A percentile compares a stretch with the other conserved stretches of the same genome.
These are phyloP conservation scores for Conus canariensis DNA, from an alignment of 2,888 invertebrate genomes.

Conservation along the genomic window DNA sequence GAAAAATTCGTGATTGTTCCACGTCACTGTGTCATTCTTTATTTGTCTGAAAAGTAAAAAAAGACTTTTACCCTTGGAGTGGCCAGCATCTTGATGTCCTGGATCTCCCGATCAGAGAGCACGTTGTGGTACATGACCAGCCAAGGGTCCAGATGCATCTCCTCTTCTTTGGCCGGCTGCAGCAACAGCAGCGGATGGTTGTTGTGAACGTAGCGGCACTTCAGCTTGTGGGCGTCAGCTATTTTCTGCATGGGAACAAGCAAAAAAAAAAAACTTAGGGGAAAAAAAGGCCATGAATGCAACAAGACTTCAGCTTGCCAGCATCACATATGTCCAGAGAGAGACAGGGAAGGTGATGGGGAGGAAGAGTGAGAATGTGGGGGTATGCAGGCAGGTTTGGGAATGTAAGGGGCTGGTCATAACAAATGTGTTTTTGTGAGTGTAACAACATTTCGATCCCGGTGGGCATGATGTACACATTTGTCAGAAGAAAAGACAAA, in stretches of 20 bases:
- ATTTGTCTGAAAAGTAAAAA: too few species aligned
- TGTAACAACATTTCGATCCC: too few species aligned
- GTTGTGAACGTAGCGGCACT: constrained; percentile 71
- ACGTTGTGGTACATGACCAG: constrained; percentile 93
- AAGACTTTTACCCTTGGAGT: constrained; percentile 86
- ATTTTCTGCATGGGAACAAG: constrained; percentile 62
- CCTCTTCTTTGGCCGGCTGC: constrained; percentile 86
- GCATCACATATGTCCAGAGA: too few species aligned
- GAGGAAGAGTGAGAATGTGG: too few species aligned
- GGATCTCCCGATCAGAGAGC: constrained; percentile 92
- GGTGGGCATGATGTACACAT: too few species aligned
- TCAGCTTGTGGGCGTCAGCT: constrained; percentile 66
- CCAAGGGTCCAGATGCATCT: constrained; percentile 87
- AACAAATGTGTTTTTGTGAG: too few species aligned
- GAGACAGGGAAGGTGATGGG: too few species aligned
- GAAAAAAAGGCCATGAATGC: not conserved
- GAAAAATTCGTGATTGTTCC: too few species aligned
- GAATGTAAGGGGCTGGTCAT: too few species aligned
- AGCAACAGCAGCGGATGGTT: constrained; percentile 69
- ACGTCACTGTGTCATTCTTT: too few species aligned
- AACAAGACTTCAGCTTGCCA: not conserved
- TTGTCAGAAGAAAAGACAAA: too few species aligned
- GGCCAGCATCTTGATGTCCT: constrained; percentile 89
- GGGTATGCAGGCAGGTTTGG: too few species aligned
- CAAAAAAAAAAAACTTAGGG: not conserved